Evolutionary conservation across 2,113 vertebrate genomes (phyloP).

Genomic region (Axis porcinus): DNA sequence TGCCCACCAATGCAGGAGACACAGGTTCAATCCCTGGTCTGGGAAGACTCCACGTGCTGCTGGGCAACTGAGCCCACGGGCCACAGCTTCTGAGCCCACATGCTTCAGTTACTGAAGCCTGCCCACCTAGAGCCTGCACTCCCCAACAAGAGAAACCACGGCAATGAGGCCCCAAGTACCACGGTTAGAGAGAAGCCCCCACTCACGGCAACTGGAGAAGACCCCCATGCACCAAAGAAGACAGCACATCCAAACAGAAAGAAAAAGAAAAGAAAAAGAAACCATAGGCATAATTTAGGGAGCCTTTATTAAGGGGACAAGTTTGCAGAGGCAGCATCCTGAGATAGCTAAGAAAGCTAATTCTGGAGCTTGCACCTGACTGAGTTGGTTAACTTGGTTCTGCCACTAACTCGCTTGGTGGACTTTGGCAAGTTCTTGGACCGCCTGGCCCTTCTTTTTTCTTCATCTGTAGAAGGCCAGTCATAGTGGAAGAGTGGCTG

Average conservation of each 20-base stretch:
- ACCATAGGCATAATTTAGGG: not conserved
- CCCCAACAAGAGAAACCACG: not conserved
- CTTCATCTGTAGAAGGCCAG: not conserved
- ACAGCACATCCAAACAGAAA: not conserved
- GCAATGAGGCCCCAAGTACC: not conserved
- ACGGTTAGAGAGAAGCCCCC: not conserved
- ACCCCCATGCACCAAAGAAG: not conserved
- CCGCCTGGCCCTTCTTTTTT: not conserved
- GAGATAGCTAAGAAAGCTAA: not conserved
- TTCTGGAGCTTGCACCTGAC: not conserved
- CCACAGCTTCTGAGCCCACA: not conserved
- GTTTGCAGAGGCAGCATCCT: not conserved
- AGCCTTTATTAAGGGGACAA: not conserved
- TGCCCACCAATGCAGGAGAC: not conserved
- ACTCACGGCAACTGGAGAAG: not conserved
- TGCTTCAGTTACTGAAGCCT: not conserved
- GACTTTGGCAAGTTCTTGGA: not conserved
- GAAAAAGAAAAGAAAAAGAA: not conserved
- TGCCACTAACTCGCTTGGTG: not conserved
- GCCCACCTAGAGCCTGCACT: not conserved
- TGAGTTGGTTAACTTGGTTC: not conserved
- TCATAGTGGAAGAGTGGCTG: not conserved
- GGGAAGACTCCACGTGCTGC: not conserved
- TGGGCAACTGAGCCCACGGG: not conserved
- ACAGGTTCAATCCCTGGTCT: not conserved